Conservation (phyloP, 2,888 invertebrate species). For the Xiphydria camelus region DNA sequence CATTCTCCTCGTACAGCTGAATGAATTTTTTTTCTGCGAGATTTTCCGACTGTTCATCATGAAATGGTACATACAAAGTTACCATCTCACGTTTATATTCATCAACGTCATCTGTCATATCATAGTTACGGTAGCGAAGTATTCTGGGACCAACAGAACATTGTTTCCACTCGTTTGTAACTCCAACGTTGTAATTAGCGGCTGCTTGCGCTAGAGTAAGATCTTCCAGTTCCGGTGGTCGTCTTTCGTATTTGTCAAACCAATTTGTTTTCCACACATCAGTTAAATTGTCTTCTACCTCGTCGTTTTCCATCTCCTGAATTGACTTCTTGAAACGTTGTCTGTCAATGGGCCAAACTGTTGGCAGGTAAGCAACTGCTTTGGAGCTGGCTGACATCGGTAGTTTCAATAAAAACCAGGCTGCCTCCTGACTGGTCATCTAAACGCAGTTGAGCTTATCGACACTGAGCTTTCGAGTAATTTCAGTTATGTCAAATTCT, state of each 20-base stretch:
- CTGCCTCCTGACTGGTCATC: constrained; percentile 51
- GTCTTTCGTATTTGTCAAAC: constrained; percentile 52
- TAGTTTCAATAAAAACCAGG: constrained; percentile 53
- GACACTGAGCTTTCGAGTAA: constrained; percentile 33
- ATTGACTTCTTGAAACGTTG: constrained; percentile 42
- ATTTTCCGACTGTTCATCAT: constrained; percentile 45
- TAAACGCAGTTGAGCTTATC: constrained; percentile 41
- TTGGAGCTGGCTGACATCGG: constrained; percentile 56
- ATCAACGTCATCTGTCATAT: constrained; percentile 38
- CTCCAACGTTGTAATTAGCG: constrained; percentile 30
- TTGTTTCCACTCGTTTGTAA: constrained; percentile 7
- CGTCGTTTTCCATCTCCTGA: constrained; percentile 40
- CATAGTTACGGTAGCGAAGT: constrained; percentile 46
- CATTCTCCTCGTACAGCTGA: no score
- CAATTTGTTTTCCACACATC: constrained; percentile 55
- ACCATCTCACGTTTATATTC: constrained; percentile 38
- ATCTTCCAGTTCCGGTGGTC: constrained; percentile 44
- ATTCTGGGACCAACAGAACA: constrained; percentile 31
- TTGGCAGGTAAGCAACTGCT: constrained; percentile 54
- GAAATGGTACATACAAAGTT: constrained; percentile 43
- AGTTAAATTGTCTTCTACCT: constrained; percentile 19
- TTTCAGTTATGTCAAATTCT: constrained; percentile 35
- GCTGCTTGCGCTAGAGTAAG: constrained; percentile 52
- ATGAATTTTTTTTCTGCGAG: constrained; percentile 42
- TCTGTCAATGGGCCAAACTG: constrained; percentile 51